Conservation (phyloP, 2,113 vertebrate species). For the Panurus biarmicus region DNA sequence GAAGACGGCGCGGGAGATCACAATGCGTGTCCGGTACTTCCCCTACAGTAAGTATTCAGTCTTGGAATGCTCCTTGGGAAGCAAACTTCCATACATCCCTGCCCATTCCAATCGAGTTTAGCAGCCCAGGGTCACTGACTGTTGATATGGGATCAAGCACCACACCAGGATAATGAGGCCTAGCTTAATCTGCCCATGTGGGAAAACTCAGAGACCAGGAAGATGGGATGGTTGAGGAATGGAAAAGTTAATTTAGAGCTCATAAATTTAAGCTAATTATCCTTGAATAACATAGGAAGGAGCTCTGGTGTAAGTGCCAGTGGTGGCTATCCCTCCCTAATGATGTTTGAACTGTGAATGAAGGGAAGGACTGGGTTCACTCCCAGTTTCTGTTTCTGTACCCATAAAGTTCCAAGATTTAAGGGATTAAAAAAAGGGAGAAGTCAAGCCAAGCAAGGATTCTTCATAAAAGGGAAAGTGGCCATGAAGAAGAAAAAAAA, state of each 20-base stretch:
- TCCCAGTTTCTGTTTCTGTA: background rate
- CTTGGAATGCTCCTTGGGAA: background rate
- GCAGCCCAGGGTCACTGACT: background rate
- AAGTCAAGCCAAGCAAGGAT: background rate
- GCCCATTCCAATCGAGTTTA: background rate
- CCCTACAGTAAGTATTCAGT: constrained; percentile 86
- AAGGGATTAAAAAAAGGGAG: background rate
- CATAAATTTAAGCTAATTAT: background rate
- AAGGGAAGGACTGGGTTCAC: background rate
- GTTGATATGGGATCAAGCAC: background rate
- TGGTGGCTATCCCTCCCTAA: background rate
- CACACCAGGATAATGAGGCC: background rate
- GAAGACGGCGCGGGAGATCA: constrained; percentile 93
- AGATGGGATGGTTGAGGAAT: background rate
- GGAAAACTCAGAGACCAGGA: background rate
- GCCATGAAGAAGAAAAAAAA: background rate
- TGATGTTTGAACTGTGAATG: background rate
- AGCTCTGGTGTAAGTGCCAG: background rate
- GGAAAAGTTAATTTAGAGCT: background rate
- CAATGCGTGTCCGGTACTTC: constrained; percentile 96
- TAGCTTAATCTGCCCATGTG: fast-evolving
- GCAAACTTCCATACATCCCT: background rate
- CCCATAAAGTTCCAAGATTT: background rate
- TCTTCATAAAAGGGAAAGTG: background rate
- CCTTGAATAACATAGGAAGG: background rate